Evolutionary conservation across 2,113 vertebrate genomes (phyloP), one percentile per base, ranked within the genome.

Genomic region (Erpornis zantholeuca): DNA sequence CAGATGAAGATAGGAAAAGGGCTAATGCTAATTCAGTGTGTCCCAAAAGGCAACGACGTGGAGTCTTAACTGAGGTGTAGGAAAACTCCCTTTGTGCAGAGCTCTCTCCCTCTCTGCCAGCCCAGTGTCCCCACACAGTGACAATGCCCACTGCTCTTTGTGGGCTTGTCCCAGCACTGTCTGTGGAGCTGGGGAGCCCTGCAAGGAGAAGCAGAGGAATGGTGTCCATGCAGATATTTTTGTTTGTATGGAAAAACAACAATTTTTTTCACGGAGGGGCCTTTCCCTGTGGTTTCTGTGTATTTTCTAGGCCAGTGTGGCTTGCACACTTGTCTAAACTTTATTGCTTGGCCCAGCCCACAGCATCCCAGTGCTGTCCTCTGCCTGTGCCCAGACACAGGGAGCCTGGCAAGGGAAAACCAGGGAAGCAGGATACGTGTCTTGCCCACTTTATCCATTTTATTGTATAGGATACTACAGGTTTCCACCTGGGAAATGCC

Each of bases 21-120:
- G 11, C 24, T 66, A 52, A 35, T 60, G 68, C 50, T 21, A 33
- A 52, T 0, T 3, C 19, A 28, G 0, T 4, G 0, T 18, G 22
- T 56, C 49, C n/a, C 31, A 12, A 33, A 52, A 76, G 9, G 33
- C 25, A 64, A 8, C 0, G 0, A 18, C 0, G 1, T 0, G 6
- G 16, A 42, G 31, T 8, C 29, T 60, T 16, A 27, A 2, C 8
- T 3, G 20, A 54, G 28, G 3, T 27, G 24, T 33, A 18, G 35
- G 22, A 20, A 42, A 52, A 29, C 24, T 49, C 15, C 2, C 19
- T 33, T 9, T 27, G 45, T 5, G 1, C 1, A 1, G 27, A 0
- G 0, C 9, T 27, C 3, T 8, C 9, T 42, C 2, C 1, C 20
- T 10, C 23, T 14, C 29, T 25, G 44, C 21, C n/a, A 56, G 1